phyloP scores from a whole-genome alignment of 2,113 vertebrate species.

The Ceyx margarethae region DNA sequence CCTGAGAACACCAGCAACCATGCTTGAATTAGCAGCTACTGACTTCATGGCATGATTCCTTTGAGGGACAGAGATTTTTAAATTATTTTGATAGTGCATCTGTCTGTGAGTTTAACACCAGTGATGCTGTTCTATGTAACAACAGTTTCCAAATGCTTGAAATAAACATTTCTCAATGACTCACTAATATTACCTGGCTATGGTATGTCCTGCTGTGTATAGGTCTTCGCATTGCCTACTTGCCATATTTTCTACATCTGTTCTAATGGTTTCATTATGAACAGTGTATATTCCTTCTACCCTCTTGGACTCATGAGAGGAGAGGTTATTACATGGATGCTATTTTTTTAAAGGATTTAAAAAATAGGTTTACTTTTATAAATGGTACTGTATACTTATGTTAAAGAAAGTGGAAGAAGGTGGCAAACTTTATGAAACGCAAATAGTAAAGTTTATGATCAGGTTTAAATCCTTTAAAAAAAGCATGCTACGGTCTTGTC shows the following conservation, averaged over 20 bases:
- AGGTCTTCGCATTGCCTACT: background rate
- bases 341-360: background rate
- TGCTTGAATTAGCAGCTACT: background rate
- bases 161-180: background rate
- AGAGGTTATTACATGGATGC: background rate
- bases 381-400: background rate
- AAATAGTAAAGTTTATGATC: background rate
- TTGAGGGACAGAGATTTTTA: background rate
- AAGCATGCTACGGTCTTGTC: background rate
- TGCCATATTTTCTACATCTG: background rate
- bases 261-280: background rate
- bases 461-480: background rate
- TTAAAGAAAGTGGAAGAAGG: background rate
- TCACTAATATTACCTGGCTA: background rate
- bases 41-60: background rate
- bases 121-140: background rate
- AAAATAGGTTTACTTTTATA: background rate
- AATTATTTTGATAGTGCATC: background rate
- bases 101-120: background rate
- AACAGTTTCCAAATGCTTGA: background rate
- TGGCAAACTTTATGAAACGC: rapidly evolving
- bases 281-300: background rate
- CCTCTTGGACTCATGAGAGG: background rate
- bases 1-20: background rate
- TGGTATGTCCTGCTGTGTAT: background rate